These are phyloP conservation scores for Dicrostonyx torquatus DNA, from an alignment of 2,797 vertebrate species.

Conservation along the genomic window DNA sequence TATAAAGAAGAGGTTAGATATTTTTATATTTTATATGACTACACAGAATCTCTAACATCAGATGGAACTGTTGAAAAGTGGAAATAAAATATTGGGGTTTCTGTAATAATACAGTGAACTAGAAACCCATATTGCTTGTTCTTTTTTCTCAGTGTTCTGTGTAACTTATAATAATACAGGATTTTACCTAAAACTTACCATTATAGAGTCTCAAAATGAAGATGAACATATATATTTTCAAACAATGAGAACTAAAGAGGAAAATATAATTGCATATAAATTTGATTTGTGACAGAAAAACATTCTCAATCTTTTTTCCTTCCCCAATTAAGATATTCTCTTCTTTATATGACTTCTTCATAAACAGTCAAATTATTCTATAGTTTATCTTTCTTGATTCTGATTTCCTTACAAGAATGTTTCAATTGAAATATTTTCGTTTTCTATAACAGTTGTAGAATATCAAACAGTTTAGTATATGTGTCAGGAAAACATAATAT, in stretches of 20 bases:
- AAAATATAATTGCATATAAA: not conserved
- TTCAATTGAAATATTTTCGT: constrained; percentile 63
- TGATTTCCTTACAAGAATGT: constrained; percentile 61
- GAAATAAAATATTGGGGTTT: not conserved
- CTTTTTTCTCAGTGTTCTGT: not conserved
- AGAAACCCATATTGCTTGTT: not conserved
- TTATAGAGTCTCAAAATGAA: not conserved
- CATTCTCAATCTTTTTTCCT: not conserved
- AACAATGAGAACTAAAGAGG: not conserved
- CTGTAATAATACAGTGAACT: not conserved
- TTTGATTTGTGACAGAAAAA: not conserved
- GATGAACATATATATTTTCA: not conserved
- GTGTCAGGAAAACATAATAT: constrained; percentile 77
- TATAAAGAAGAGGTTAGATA: not conserved
- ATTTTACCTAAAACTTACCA: not conserved
- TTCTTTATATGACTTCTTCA: constrained; percentile 39
- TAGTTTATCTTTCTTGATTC: constrained; percentile 42
- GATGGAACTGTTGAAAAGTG: not conserved
- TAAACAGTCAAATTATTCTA: constrained; percentile 60
- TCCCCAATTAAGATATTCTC: not conserved
- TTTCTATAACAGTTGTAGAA: constrained; percentile 74
- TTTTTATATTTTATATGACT: not conserved
- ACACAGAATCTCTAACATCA: not conserved
- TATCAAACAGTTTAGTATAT: constrained; percentile 77
- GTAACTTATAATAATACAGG: not conserved